These are phyloP conservation scores for Candidula unifasciata DNA, from an alignment of 2,888 invertebrate genomes.

Conservation along the genomic window DNA sequence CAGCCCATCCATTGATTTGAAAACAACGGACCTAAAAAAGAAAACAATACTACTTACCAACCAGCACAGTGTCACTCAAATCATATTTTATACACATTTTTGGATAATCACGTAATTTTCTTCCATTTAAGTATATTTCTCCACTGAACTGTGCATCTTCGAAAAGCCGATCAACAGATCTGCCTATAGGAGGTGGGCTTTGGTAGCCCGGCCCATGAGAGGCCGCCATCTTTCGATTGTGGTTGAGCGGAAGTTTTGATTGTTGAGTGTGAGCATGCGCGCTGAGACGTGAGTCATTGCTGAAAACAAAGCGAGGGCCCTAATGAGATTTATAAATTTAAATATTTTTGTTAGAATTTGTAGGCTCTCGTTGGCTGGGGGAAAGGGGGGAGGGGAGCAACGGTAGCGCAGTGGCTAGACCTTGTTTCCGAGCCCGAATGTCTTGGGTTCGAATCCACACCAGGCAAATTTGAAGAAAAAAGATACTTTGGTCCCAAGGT, in stretches of 20 bases:
- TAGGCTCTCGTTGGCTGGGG: not conserved
- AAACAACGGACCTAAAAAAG: not conserved
- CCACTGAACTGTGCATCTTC: conserved; percentile 96
- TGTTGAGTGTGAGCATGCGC: not conserved
- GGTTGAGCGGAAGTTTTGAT: conserved; percentile 57
- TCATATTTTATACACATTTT: conserved; percentile 88
- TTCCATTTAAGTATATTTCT: conserved; percentile 91
- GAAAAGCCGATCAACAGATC: conserved; percentile 92
- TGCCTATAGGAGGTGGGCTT: conserved; percentile 81
- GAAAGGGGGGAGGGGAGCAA: not conserved
- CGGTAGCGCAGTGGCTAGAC: not conserved
- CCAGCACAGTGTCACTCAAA: conserved; percentile 92
- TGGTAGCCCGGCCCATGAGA: conserved; percentile 73
- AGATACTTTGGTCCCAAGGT: no score
- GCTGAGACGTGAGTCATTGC: not conserved
- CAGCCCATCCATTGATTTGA: not conserved
- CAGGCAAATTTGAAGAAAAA: no score
- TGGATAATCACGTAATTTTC: conserved; percentile 96
- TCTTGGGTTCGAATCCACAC: no score
- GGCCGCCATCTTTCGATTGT: conserved; percentile 73
- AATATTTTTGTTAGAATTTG: not conserved
- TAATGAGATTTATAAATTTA: not conserved
- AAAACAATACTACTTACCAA: conserved; percentile 84
- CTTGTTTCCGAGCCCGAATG: no score
- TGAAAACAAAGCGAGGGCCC: not conserved